Evolutionary conservation across 2,113 vertebrate genomes (phyloP), one percentile per base, ranked within the genome.

Genomic region (Eurypyga helias): DNA sequence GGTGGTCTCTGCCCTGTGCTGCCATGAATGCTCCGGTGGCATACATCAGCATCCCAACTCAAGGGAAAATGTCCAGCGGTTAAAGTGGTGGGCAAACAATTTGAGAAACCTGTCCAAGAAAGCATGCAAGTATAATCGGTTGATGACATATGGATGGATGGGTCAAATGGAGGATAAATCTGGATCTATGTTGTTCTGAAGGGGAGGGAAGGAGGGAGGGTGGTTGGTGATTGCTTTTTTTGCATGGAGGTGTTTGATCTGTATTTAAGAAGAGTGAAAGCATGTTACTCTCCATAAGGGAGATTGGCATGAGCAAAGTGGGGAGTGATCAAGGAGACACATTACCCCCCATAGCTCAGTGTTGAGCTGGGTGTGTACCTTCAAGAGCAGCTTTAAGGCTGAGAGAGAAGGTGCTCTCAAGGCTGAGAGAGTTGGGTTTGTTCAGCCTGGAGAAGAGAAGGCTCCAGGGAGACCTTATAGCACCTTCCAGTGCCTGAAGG

Each of bases 1-100:
- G 8, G 36, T 81, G 60, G 57, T 73, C 24, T 45, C 41, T 93
- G 64, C 29, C 36, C 14, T 0, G n/a, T 66, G n/a, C 36, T 90
- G 51, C 51, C 1, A 0, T 4, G 19, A 28, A 11, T 33, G 31
- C 26, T 48, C 2, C 1, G 4, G 20, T 2, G 0, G 8, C 29
- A 70, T 11, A 57, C 31, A 51, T 58, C 10, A 28, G 19, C 2
- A 3, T 81, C 31, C 33, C 70, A 54, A n/a, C n/a, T 45, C 16
- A 57, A 58, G 24, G 36, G 36, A 46, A 16, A 55, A 78, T n/a
- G 46, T 46, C 10, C 13, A 48, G 29, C 36, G 43, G 58, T 46
- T 9, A 7, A 46, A 78, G 33, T 29, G 13, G 9, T 65, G 33
- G 65, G 64, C 18, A 73, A 19, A 24, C 21, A 41, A 3, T 55